A percentile compares a stretch with the other conserved stretches of the same genome.
These are phyloP conservation scores for Aspiorhynchus laticeps DNA, from an alignment of 2,113 vertebrate genomes.

Conservation along the genomic window DNA sequence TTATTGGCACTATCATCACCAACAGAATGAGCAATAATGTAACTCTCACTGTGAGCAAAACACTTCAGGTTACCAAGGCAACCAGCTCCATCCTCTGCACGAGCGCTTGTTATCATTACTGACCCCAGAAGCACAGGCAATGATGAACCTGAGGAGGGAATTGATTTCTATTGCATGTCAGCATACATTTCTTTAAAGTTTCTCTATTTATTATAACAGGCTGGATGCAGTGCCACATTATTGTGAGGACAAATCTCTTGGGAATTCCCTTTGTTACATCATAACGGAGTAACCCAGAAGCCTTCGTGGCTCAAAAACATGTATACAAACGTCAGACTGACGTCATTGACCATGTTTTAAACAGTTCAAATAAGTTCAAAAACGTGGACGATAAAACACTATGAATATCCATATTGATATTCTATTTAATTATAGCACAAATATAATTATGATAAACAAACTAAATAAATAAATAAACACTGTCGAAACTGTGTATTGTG, in stretches of 20 bases:
- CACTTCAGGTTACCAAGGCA: not conserved
- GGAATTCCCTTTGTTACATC: constrained; percentile 8
- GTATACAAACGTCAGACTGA: not conserved
- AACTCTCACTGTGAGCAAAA: not conserved
- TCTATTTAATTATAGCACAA: not conserved
- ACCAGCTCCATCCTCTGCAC: not conserved
- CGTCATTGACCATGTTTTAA: not conserved
- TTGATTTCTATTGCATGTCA: not conserved
- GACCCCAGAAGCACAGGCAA: not conserved
- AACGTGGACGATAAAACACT: no score
- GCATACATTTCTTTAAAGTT: not conserved
- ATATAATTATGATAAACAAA: not conserved
- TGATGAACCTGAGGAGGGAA: not conserved
- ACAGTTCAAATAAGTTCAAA: not conserved
- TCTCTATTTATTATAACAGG: not conserved
- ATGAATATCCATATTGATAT: not conserved
- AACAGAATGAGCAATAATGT: not conserved
- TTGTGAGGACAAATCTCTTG: not conserved
- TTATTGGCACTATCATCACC: not conserved
- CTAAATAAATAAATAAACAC: not conserved
- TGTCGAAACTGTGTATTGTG: not conserved
- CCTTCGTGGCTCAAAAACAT: not conserved
- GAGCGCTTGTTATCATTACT: not conserved
- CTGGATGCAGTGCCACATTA: no score
- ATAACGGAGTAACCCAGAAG: not conserved